Percentiles rank a stretch among this genome's conserved stretches.
phyloP scores from a whole-genome alignment of 2,797 vertebrate genomes.

The Pteropus rufus region DNA sequence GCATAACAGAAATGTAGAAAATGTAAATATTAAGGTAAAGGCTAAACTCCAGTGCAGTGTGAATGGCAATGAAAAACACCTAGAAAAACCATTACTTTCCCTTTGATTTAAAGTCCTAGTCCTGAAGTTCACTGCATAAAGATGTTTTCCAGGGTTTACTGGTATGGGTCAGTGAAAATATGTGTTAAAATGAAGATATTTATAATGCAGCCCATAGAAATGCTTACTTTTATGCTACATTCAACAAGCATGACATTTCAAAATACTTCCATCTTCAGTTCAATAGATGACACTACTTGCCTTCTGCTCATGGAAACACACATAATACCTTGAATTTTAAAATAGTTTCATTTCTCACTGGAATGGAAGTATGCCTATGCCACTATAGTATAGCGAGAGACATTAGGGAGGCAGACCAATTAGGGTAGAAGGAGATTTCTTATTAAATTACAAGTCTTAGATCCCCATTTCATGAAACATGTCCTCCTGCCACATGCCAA shows the following conservation, averaged over 20 bases:
- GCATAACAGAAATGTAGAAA: neutral
- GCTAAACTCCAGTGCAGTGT: neutral
- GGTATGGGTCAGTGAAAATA: constrained; percentile 10
- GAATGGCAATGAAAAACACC: neutral
- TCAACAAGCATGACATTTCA: constrained; percentile 50
- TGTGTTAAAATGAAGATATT: constrained; percentile 37
- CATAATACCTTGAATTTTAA: constrained; percentile 43
- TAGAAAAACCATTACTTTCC: neutral
- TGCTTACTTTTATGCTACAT: constrained; percentile 17
- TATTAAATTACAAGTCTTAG: constrained; percentile 58
- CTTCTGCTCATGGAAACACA: neutral
- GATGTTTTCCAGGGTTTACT: constrained; percentile 31
- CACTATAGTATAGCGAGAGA: constrained; percentile 1
- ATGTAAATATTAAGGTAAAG: neutral
- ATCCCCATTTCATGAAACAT: constrained; percentile 67
- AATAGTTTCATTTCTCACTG: constrained; percentile 47
- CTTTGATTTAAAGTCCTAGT: constrained; percentile 30
- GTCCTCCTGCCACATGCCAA: constrained; percentile 58
- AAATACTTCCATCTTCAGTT: neutral
- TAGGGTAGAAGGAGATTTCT: constrained; percentile 58
- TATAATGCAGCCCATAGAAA: neutral
- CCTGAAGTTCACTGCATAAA: constrained; percentile 13
- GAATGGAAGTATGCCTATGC: neutral
- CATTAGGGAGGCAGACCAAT: constrained; percentile 60
- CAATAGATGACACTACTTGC: constrained; percentile 21